Percentiles rank a stretch among this genome's conserved stretches.
Evolutionary conservation across 2,797 vertebrate genomes (phyloP).

Genomic region (Microcaecilia unicolor): DNA sequence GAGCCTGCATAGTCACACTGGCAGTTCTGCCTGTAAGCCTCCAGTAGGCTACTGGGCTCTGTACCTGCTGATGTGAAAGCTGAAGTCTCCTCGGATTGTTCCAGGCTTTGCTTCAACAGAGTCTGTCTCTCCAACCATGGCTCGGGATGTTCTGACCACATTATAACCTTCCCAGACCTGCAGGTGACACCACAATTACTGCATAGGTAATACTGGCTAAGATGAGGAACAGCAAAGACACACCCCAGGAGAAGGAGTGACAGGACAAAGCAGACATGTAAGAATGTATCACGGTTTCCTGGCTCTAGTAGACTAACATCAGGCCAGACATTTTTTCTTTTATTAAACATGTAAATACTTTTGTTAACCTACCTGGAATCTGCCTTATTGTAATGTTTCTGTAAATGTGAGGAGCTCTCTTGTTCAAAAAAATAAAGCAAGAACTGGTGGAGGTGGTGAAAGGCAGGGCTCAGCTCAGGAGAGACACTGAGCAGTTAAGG

Average conservation of each 20-base stretch:
- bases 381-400: neutral
- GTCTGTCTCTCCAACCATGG: slow-evolving; percentile 78
- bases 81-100: slow-evolving; percentile 84
- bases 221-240: neutral
- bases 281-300: too few relatives aligned
- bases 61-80: slow-evolving; percentile 83
- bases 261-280: neutral
- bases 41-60: too few relatives aligned
- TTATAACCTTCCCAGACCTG: slow-evolving; percentile 91
- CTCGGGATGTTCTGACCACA: slow-evolving; percentile 65
- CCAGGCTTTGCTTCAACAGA: slow-evolving; percentile 63
- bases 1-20: neutral
- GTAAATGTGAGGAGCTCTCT: too few relatives aligned
- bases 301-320: too few relatives aligned
- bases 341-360: too few relatives aligned
- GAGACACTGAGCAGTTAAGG: too few relatives aligned
- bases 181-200: neutral
- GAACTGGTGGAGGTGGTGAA: too few relatives aligned
- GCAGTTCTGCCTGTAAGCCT: neutral
- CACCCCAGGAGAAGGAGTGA: neutral
- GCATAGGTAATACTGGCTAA: neutral
- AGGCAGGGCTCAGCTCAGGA: too few relatives aligned
- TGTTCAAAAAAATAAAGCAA: too few relatives aligned
- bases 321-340: too few relatives aligned
- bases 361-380: neutral